Base-by-base conservation (phyloP, 2,888 invertebrate species). In the Allygus modestus region DNA sequence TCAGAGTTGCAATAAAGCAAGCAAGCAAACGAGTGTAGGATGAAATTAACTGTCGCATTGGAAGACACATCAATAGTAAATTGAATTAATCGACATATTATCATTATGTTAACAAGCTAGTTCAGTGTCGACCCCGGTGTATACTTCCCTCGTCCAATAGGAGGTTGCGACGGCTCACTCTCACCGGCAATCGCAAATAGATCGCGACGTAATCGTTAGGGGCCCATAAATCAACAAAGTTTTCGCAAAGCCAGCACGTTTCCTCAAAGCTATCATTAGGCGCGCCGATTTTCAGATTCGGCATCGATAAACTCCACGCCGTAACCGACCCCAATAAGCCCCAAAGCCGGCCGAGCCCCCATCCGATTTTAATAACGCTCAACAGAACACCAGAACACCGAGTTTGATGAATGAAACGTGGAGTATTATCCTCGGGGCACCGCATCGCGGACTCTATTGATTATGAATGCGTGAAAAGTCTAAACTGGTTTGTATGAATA, bases 401-500 rank as follows among this genome's bases (percentile, higher is more conserved):
- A n/a, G n/a, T n/a, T n/a, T 54, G 54, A 54, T 54, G 54, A 54
- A 54, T 54, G 54, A 54, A 54, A 54, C 23, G 54, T 54, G 23
- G 23, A 54, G 20, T 54, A 4, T 17, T 46, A 15, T 4, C 54
- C 23, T 54, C 23, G 23, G 54, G 54, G 26, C 2, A 28, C 65
- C 58, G 58, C 58, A 20, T 58, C 28, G 65, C 31, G 31, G 12
- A 28, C 28, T 15, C 28, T 65, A 65, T 65, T 15, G 31, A 65
- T 65, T 65, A 65, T 65, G 65, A 65, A 65, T 31, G 65, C 65
- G 65, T 65, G 65, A 65, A 65, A 31, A 65, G 15, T 15, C 31
- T 15, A 31, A 65, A 65, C 65, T 65, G 65, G 65, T 65, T 65
- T 31, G 9, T 65, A 65, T 65, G 65, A 65, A 65, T 65, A 65